Percentiles rank a stretch among this genome's conserved stretches.
phyloP scores from a whole-genome alignment of 2,113 vertebrate genomes.

The Piprites chloris region DNA sequence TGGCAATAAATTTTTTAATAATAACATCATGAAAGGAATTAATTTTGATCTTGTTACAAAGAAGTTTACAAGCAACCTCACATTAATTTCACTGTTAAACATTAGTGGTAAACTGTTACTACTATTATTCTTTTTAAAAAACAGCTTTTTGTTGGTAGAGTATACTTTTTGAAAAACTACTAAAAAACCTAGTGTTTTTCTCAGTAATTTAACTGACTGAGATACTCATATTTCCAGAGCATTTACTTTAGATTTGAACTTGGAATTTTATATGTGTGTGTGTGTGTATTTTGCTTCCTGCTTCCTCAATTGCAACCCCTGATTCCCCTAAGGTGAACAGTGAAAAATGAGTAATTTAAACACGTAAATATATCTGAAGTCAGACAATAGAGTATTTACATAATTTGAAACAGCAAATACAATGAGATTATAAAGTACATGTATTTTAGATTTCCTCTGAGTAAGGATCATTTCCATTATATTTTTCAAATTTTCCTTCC shows the following conservation, averaged over 20 bases:
- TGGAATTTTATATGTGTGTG: not conserved
- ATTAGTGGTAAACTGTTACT: not conserved
- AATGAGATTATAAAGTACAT: not conserved
- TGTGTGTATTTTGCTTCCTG: not conserved
- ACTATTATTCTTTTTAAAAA: not conserved
- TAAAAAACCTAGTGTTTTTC: not conserved
- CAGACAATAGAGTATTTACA: conserved; percentile 21
- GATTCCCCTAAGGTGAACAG: not conserved
- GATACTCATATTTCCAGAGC: not conserved
- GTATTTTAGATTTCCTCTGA: conserved; percentile 15
- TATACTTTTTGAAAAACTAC: not conserved
- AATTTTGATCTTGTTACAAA: not conserved
- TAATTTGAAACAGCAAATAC: conserved; percentile 11
- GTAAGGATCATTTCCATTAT: not conserved
- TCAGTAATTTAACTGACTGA: not conserved
- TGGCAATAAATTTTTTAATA: not conserved
- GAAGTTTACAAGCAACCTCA: not conserved
- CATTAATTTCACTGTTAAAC: not conserved
- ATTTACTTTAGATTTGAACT: not conserved
- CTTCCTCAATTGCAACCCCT: not conserved
- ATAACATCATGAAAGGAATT: not conserved
- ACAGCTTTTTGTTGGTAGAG: not conserved
- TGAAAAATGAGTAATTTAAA: conserved; percentile 4
- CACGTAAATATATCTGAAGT: not conserved
- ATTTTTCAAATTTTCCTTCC: not conserved